These are phyloP conservation scores for Orchesellides sinensis DNA, from an alignment of 2,888 invertebrate genomes.

Conservation along the genomic window DNA sequence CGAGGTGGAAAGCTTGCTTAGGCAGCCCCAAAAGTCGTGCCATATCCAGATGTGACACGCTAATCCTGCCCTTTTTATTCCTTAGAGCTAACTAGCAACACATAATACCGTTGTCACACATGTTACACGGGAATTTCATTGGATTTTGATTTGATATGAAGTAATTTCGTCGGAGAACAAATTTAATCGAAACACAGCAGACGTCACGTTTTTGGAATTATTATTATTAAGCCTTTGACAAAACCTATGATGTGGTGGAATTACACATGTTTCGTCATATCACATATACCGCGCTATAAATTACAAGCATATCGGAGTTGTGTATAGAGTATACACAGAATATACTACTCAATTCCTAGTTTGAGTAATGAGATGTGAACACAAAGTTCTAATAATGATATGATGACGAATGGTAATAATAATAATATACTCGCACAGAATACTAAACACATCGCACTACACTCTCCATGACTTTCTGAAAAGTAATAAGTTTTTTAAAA, in stretches of 20 bases:
- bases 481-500: constrained; percentile 20
- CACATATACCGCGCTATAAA: too few relatives aligned
- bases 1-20: too few relatives aligned
- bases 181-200: constrained; percentile 31
- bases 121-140: constrained; percentile 29
- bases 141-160: constrained; percentile 36
- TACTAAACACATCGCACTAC: too few relatives aligned
- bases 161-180: constrained; percentile 4
- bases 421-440: too few relatives aligned
- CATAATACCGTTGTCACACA: neutral
- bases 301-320: too few relatives aligned
- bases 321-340: too few relatives aligned
- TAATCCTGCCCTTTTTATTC: neutral
- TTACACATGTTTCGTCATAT: constrained; percentile 33
- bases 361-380: too few relatives aligned
- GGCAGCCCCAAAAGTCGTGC: too few relatives aligned
- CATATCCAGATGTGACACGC: constrained; percentile 14
- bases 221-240: constrained; percentile 34
- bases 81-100: neutral
- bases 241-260: constrained; percentile 1
- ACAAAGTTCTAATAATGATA: too few relatives aligned
- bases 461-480: neutral
- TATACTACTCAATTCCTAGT: too few relatives aligned
- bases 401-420: too few relatives aligned
- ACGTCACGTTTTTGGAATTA: constrained; percentile 35